Evolutionary conservation across 2,888 invertebrate species (phyloP), one percentile per base, ranked within the genome.

Genomic region (Romanomermis culicivorax): DNA sequence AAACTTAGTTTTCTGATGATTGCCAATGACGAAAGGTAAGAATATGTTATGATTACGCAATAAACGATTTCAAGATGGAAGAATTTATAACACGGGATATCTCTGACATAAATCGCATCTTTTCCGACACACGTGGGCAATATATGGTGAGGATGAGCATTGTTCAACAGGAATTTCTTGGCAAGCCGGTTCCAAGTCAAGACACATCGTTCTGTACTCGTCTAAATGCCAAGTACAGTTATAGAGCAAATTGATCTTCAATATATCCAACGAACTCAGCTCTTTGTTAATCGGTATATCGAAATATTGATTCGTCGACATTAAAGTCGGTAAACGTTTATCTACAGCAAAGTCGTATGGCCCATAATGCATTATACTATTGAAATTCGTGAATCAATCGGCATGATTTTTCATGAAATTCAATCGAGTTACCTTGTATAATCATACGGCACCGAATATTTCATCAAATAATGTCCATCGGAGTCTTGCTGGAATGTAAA

Each of bases 391-490:
- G 36, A 11, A 36, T 11, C 17, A 36, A 11, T 11, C 36, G 36
- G 7, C 7, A 11, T 36, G 7, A 36, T 17, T 36, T 17, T 36
- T 36, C 17, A 11, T 36, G 7, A 36, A 11, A 36, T 11, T 7
- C 7, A 36, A 17, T 36, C 36, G 7, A 11, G 7, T 36, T 36
- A 36, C 36, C 52, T 52, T 4, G 17, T 43, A 25, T 52, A 52
- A 25, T 52, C 52, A 27, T 52, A 52, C 17, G 52, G 52, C 17
- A 52, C 20, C 14, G 14, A 47, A 42, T 52, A 52, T 45, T 52
- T 52, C 45, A 52, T n/a, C 52, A 52, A 24, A 45, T 52, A 52
- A 45, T 52, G 52, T 20, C 42, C 52, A 27, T 52, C 52, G 3
- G 45, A n/a, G 43, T 52, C 52, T 43, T 52, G 25, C 3, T 52